A percentile compares a stretch with the other conserved stretches of the same genome.
Conservation (phyloP, 2,113 vertebrate genomes). For the Danio rerio region GRCz12tu NC_133200.1:21070501-21071000, state of each 20-base stretch:
- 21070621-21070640: neutral
- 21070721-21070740: too few relatives aligned
- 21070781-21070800: neutral
- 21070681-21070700: too few relatives aligned
- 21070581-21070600: conserved; percentile 82
- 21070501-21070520: conserved; percentile 80
- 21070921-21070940: conserved; percentile 80
- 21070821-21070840: conserved; percentile 82
- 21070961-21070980: neutral
- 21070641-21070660: too few relatives aligned
- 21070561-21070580: conserved; percentile 82
- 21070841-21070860: conserved; percentile 89
- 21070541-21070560: conserved; percentile 82
- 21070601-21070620: conserved; percentile 72
- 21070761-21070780: too few relatives aligned
- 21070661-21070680: too few relatives aligned
- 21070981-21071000: too few relatives aligned
- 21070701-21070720: too few relatives aligned
- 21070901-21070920: conserved; percentile 87
- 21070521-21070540: conserved; percentile 77
- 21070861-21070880: conserved; percentile 82
- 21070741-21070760: too few relatives aligned
- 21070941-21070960: conserved; percentile 85
- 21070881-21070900: conserved; percentile 72
- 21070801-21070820: conserved; percentile 82